Conservation (phyloP, 1,140 invertebrate genomes). For the Rhynchophorus ferrugineus region DNA sequence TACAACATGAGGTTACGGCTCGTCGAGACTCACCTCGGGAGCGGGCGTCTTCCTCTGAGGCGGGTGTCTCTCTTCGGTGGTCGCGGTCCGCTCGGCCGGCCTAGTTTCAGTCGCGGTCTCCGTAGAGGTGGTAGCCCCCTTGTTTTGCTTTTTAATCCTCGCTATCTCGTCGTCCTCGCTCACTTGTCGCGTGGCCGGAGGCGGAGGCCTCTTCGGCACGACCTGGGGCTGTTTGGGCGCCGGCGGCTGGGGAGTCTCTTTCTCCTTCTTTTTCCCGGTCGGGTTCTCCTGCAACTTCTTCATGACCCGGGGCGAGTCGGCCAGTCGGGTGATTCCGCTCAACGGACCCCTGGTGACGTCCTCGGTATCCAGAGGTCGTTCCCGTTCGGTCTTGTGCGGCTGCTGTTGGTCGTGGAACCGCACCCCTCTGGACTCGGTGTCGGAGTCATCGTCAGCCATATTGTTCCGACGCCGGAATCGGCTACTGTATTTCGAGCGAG, state of each 20-base stretch:
- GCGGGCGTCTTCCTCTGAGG: slow-evolving; percentile 50
- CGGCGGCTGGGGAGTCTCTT: slow-evolving; percentile 51
- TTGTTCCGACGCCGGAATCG: slow-evolving; percentile 45
- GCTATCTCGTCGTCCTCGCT: slow-evolving; percentile 87
- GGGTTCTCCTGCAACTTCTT: slow-evolving; percentile 77
- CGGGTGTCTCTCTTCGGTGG: slow-evolving; percentile 44
- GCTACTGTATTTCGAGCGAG: slow-evolving; percentile 60
- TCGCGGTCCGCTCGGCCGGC: slow-evolving; percentile 39
- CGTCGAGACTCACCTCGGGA: slow-evolving; percentile 62
- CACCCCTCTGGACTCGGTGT: slow-evolving; percentile 52
- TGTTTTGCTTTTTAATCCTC: slow-evolving; percentile 82
- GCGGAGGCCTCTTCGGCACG: slow-evolving; percentile 47
- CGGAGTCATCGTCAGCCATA: slow-evolving; percentile 56
- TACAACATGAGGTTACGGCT: slow-evolving; percentile 36
- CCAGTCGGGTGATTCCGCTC: slow-evolving; percentile 80
- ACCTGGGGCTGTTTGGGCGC: slow-evolving; percentile 46
- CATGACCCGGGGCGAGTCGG: slow-evolving; percentile 84
- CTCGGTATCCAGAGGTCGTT: slow-evolving; percentile 80
- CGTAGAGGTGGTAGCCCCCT: slow-evolving; percentile 54
- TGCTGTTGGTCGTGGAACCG: slow-evolving; percentile 50
- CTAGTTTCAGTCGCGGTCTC: slow-evolving; percentile 47
- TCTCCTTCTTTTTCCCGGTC: slow-evolving; percentile 65
- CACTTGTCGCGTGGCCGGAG: slow-evolving; percentile 58
- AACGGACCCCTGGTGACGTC: slow-evolving; percentile 81
- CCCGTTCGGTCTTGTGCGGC: slow-evolving; percentile 51